A percentile compares a stretch with the other conserved stretches of the same genome.
phyloP scores from a whole-genome alignment of 37 sponge, comb jelly and placozoan genomes.

The Diacarnus erythraeanus region DNA sequence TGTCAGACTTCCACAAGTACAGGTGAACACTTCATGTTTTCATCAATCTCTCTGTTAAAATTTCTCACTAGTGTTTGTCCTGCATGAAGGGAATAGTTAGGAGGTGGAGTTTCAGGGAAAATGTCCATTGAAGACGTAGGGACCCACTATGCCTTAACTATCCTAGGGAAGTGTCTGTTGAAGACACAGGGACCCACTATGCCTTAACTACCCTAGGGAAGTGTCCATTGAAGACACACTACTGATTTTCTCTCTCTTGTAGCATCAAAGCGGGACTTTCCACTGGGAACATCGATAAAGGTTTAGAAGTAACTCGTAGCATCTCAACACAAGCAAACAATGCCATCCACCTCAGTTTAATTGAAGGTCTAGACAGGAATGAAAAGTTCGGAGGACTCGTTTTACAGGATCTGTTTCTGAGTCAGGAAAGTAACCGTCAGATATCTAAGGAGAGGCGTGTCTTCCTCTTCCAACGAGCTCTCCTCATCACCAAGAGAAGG shows the following conservation, averaged over 20 bases:
- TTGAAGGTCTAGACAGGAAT: conserved; percentile 39
- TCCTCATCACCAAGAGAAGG: conserved; percentile 71
- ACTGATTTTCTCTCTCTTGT: background rate
- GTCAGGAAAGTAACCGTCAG: conserved; percentile 31
- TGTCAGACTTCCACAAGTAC: conserved; percentile 73
- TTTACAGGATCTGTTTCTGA: conserved; percentile 57
- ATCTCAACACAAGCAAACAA: conserved; percentile 79
- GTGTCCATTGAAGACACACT: too few relatives aligned
- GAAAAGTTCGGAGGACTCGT: conserved; percentile 35
- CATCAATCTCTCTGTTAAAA: background rate
- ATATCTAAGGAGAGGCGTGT: conserved; percentile 66
- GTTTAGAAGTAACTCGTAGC: conserved; percentile 53
- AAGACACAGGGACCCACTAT: too few relatives aligned
- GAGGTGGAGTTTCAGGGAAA: too few relatives aligned
- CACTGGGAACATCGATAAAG: conserved; percentile 39
- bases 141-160: too few relatives aligned
- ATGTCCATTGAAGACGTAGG: too few relatives aligned
- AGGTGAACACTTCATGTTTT: conserved; percentile 6
- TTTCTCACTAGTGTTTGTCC: too few relatives aligned
- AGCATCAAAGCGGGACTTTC: conserved; percentile 41
- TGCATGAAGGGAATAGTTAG: too few relatives aligned
- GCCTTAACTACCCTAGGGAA: background rate
- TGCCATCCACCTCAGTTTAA: conserved; percentile 74
- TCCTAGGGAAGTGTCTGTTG: too few relatives aligned
- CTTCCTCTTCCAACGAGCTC: conserved; percentile 69